phyloP scores from a whole-genome alignment of 1,140 invertebrate species.

The Uloborus diversus region DNA sequence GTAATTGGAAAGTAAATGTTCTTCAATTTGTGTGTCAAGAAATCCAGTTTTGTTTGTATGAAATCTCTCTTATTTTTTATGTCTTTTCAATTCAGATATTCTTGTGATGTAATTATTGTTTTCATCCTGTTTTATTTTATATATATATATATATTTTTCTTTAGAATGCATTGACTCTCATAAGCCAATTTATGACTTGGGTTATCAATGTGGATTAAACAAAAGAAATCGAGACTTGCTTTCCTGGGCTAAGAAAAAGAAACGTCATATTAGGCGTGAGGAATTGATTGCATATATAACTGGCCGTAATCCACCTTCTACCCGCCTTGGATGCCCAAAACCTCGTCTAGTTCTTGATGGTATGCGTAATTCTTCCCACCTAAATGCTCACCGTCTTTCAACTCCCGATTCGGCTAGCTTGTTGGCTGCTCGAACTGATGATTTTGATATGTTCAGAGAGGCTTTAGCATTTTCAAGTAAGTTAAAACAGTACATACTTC shows the following conservation, averaged over 20 bases:
- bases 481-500: slow-evolving; percentile 19
- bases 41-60: no score
- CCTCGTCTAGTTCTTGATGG: slow-evolving; percentile 45
- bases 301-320: slow-evolving; percentile 75
- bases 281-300: slow-evolving; percentile 82
- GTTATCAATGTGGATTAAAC: slow-evolving; percentile 77
- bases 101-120: no score
- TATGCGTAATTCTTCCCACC: slow-evolving; percentile 30
- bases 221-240: slow-evolving; percentile 79
- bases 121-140: no score
- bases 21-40: no score
- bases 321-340: slow-evolving; percentile 24
- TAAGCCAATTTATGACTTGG: slow-evolving; percentile 75
- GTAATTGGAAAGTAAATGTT: no score
- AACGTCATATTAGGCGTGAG: slow-evolving; percentile 77
- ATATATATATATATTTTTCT: no score
- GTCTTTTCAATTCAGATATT: no score
- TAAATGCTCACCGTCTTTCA: slow-evolving; percentile 21
- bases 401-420: neutral
- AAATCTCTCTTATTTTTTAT: no score
- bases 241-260: slow-evolving; percentile 79
- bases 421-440: slow-evolving; percentile 21
- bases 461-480: slow-evolving; percentile 74
- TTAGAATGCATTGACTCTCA: slow-evolving; percentile 80
- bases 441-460: slow-evolving; percentile 78